These are phyloP conservation scores for Dicyrtomina minuta DNA, from an alignment of 2,888 invertebrate species.

Conservation along the genomic window DNA sequence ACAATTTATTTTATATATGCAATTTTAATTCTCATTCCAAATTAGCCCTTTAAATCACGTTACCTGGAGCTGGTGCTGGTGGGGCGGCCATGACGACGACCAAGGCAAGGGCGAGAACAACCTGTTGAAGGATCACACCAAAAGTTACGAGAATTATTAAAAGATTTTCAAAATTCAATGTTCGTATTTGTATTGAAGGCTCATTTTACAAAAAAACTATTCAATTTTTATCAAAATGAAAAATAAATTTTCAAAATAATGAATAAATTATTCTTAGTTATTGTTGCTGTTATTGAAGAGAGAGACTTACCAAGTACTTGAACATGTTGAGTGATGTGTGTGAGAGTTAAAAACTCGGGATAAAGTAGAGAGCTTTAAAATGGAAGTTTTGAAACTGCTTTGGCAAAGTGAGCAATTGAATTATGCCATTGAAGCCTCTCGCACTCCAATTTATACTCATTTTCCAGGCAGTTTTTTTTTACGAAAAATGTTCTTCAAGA, in stretches of 20 bases:
- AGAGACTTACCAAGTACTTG: slow-evolving; percentile 37
- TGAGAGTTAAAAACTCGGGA: slow-evolving; percentile 32
- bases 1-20: too few relatives aligned
- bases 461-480: slow-evolving; percentile 24
- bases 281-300: too few relatives aligned
- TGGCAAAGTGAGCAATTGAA: slow-evolving; percentile 10
- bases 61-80: slow-evolving; percentile 28
- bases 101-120: slow-evolving; percentile 33
- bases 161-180: too few relatives aligned
- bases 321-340: slow-evolving; percentile 27
- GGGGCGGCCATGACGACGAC: slow-evolving; percentile 37
- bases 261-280: too few relatives aligned
- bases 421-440: slow-evolving; percentile 13
- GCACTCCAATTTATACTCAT: slow-evolving; percentile 26
- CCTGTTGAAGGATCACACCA: too few relatives aligned
- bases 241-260: not conserved
- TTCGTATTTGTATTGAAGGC: too few relatives aligned
- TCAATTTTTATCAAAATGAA: not conserved
- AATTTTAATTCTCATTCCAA: too few relatives aligned
- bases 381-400: slow-evolving; percentile 14
- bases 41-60: too few relatives aligned
- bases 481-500: not conserved
- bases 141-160: too few relatives aligned
- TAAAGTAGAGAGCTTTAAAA: slow-evolving; percentile 1
- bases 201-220: not conserved